Evolutionary conservation across 2,113 vertebrate genomes (phyloP).

Genomic region (Picathartes gymnocephalus): DNA sequence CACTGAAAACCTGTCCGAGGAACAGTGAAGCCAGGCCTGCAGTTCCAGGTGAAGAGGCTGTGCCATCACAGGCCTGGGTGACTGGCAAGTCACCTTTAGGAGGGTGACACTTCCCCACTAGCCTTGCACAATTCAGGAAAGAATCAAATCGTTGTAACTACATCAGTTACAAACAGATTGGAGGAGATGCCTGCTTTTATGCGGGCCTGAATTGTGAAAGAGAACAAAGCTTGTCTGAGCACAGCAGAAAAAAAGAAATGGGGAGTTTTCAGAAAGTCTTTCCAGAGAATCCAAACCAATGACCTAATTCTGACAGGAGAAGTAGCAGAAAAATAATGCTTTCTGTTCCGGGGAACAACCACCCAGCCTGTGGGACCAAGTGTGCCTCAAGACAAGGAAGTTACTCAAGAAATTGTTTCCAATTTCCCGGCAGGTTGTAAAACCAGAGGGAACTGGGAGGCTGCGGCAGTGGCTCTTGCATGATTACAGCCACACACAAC

Average conservation of each 20-base stretch:
- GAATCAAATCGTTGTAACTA: background rate
- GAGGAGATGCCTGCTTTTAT: background rate
- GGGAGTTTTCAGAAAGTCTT: background rate
- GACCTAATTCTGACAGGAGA: background rate
- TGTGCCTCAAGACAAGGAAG: background rate
- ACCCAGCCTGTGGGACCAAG: accelerated
- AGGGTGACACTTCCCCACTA: background rate
- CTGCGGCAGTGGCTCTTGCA: background rate
- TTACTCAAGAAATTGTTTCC: background rate
- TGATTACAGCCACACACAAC: background rate
- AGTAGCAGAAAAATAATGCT: background rate
- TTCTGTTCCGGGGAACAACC: background rate
- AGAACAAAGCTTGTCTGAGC: background rate
- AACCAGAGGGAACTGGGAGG: background rate
- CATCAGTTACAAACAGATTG: background rate
- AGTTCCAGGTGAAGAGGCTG: background rate
- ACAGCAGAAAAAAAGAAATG: background rate
- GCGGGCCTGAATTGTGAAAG: background rate
- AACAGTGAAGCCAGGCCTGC: background rate
- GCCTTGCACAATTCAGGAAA: background rate
- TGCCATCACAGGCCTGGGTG: background rate
- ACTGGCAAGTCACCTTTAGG: background rate
- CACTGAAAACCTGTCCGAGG: background rate
- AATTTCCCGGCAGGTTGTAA: accelerated
- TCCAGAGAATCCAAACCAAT: background rate